A percentile compares a stretch with the other conserved stretches of the same genome.
Conservation (phyloP, 2,888 invertebrate species). For the Drosophila imparisetae region DNA sequence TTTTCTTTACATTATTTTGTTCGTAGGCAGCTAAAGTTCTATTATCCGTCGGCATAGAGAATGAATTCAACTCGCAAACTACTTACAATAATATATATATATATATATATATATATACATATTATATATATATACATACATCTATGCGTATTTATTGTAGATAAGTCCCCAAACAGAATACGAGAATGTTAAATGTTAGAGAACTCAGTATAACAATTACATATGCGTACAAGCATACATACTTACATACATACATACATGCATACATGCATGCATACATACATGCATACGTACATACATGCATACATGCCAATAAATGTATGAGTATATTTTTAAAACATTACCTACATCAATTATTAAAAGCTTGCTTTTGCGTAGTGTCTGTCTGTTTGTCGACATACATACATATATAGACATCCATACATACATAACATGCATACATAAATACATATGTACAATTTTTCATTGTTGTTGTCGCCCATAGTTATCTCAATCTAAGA, state of each 20-base stretch:
- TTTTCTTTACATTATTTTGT: slow-evolving; percentile 8
- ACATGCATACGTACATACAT: slow-evolving; percentile 1
- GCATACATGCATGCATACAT: neutral
- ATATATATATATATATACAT: neutral
- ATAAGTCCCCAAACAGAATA: slow-evolving; percentile 13
- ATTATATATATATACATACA: neutral
- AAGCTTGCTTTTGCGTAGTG: slow-evolving; percentile 56
- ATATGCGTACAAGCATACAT: neutral
- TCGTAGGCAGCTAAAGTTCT: slow-evolving; percentile 39
- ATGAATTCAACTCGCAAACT: slow-evolving; percentile 27
- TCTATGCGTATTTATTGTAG: slow-evolving; percentile 15
- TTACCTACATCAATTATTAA: slow-evolving; percentile 33
- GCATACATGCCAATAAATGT: slow-evolving; percentile 28
- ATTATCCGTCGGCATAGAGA: slow-evolving; percentile 47
- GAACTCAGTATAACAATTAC: slow-evolving; percentile 16
- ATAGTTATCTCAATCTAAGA: slow-evolving; percentile 45
- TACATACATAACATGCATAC: slow-evolving; percentile 11
- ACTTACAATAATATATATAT: slow-evolving; percentile 28
- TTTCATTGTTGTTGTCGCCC: slow-evolving; percentile 48
- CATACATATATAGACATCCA: slow-evolving; percentile 15
- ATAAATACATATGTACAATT: slow-evolving; percentile 29
- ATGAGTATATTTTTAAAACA: slow-evolving; percentile 33
- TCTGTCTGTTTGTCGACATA: slow-evolving; percentile 26
- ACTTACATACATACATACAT: slow-evolving; percentile 12
- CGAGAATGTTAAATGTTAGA: slow-evolving; percentile 56